Percentiles rank a stretch among this genome's conserved stretches.
phyloP scores from a whole-genome alignment of 1,140 invertebrate genomes.

The Calephelis virginiensis region DNA sequence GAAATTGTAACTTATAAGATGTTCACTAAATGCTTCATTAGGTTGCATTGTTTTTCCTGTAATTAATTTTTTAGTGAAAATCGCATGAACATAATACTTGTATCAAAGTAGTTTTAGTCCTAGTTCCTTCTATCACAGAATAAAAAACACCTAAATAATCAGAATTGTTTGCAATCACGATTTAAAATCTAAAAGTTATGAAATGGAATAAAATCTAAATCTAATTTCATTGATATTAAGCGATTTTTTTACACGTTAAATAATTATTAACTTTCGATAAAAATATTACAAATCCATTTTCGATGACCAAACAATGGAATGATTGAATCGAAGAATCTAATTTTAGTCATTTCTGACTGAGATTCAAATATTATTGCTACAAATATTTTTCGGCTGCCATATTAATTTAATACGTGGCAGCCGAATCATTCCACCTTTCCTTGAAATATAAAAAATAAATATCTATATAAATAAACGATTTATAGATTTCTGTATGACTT shows the following conservation, averaged over 20 bases:
- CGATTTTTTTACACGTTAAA: background rate
- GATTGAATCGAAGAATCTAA: conserved; percentile 42
- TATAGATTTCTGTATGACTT: conserved; percentile 8
- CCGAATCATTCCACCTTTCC: conserved; percentile 17
- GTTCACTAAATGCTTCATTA: conserved; percentile 11
- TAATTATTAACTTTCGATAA: background rate
- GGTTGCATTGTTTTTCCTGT: conserved; percentile 7
- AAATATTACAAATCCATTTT: conserved; percentile 16
- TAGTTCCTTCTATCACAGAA: conserved; percentile 70
- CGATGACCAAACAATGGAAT: conserved; percentile 43
- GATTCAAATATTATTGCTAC: conserved; percentile 54
- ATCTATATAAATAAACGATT: conserved; percentile 18
- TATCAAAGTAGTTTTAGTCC: conserved; percentile 34
- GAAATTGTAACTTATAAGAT: conserved; percentile 2
- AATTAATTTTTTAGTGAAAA: background rate
- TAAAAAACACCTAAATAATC: conserved; percentile 52
- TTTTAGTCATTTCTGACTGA: conserved; percentile 30
- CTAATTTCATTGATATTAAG: conserved; percentile 17
- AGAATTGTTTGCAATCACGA: conserved; percentile 31
- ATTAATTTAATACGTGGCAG: background rate
- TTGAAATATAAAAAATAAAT: conserved; percentile 19
- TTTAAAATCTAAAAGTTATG: conserved; percentile 20
- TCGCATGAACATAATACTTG: conserved; percentile 12
- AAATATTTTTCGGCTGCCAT: conserved; percentile 20
- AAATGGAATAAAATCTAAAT: conserved; percentile 18